Evolutionary conservation across 2,113 vertebrate species (phyloP), one percentile per base, ranked within the genome.

Genomic region (Cryptomyrus ogoouensis): DNA sequence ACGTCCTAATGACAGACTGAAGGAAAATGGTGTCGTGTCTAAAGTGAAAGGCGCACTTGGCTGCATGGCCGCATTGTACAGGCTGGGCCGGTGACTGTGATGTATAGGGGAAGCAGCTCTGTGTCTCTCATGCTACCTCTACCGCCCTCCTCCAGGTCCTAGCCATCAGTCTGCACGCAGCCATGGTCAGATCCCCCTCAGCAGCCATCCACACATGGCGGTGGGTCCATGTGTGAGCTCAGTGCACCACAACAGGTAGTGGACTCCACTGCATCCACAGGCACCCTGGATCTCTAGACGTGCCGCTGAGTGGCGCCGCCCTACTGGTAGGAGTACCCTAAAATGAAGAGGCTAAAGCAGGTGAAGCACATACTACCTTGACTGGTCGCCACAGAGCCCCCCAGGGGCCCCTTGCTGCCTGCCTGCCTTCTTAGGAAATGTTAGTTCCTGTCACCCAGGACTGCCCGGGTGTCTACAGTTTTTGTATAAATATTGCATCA

Each of bases 111-210:
- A 27, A 27, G 58, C 58, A 27, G 58, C 24, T 3, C 24, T 90
- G 12, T 1, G 3, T 83, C 15, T 44, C 83, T 83, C 15, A 21
- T 58, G 27, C 7, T 46, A 31, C 15, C 24, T 58, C 17, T 46
- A 6, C 56, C 53, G 0, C 1, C 9, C 44, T 50, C 87, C 15
- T 97, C 97, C 98, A 98, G 97, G 97, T 97, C 97, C 97, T 98
- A 97, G 97, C 96, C 96, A 98, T 97, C 97, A 98, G 96, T 97
- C 98, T 97, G 97, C 98, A 97, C 97, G 97, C 96, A 98, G 97
- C 97, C 97, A 96, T 96, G 95, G 98, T 94, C 97, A 97, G 94
- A 98, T 98, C 95, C 97, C 97, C 95, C 95, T 97, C 97, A 96
- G 97, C 95, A 96, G 93, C 94, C 87, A 58, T 88, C 93, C 94